Conservation (phyloP, 2,888 invertebrate species). For the Polietes domitor region DNA sequence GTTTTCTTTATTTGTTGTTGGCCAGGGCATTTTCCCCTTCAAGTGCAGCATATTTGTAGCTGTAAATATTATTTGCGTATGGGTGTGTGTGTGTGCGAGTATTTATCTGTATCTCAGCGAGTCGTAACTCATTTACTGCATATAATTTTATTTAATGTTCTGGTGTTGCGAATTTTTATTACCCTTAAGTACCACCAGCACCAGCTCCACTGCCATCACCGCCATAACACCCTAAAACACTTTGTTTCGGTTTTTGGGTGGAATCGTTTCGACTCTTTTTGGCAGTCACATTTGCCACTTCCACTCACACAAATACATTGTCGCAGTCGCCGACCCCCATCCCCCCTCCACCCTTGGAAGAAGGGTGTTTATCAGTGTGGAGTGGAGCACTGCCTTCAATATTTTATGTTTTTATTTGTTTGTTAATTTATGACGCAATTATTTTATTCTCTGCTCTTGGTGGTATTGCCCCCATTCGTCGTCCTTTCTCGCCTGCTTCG, state of each 20-base stretch:
- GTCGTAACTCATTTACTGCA: conserved; percentile 62
- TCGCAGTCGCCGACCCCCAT: conserved; percentile 7
- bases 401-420: conserved; percentile 62
- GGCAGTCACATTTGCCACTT: conserved; percentile 16
- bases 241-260: conserved; percentile 48
- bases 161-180: conserved; percentile 71
- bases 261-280: neutral
- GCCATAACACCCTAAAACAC: conserved; percentile 38
- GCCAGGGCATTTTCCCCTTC: too few relatives aligned
- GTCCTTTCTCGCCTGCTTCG: neutral
- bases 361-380: conserved; percentile 41
- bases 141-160: conserved; percentile 68
- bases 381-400: conserved; percentile 8
- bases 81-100: neutral
- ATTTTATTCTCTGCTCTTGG: conserved; percentile 55
- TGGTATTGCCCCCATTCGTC: too few relatives aligned
- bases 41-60: conserved; percentile 29
- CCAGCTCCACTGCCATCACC: neutral
- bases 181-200: conserved; percentile 63
- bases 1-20: neutral
- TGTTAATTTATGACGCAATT: conserved; percentile 67
- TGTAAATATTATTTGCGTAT: neutral
- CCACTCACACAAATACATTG: too few relatives aligned
- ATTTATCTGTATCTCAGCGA: conserved; percentile 19
- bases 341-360: neutral